These are phyloP conservation scores for Platycheirus rosarum DNA, from an alignment of 2,888 invertebrate genomes.

Conservation along the genomic window DNA sequence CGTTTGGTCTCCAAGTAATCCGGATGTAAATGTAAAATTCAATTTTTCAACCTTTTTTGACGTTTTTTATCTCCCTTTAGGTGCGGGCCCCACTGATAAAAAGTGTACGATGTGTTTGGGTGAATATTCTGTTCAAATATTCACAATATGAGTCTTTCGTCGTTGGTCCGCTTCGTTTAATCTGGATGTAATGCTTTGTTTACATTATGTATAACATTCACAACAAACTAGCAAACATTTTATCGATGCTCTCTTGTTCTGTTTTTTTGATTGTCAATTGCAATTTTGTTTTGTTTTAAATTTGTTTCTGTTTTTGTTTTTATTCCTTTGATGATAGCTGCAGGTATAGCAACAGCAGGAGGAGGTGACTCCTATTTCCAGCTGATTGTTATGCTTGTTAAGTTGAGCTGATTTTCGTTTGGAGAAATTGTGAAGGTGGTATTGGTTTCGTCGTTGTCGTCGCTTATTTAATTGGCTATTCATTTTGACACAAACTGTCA, in stretches of 20 bases:
- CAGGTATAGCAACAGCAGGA: conserved; percentile 16
- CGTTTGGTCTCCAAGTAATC: conserved; percentile 29
- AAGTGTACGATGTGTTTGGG: conserved; percentile 44
- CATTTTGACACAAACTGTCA: conserved; percentile 59
- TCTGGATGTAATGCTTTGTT: conserved; percentile 6
- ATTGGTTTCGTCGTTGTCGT: conserved; percentile 40
- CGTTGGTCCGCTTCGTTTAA: conserved; percentile 61
- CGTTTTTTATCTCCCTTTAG: neutral
- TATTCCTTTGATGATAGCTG: conserved; percentile 41
- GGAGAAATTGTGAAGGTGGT: conserved; percentile 22
- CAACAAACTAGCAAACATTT: conserved; percentile 25
- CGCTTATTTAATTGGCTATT: conserved; percentile 36
- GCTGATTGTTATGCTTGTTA: conserved; percentile 24
- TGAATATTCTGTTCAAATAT: conserved; percentile 50
- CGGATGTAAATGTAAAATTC: conserved; percentile 59
- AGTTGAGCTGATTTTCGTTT: conserved; percentile 25
- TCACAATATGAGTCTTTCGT: conserved; percentile 49
- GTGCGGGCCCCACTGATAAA: conserved; percentile 26
- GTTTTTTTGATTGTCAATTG: conserved; percentile 58
- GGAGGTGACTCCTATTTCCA: conserved; percentile 11
- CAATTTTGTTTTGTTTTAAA: conserved; percentile 30
- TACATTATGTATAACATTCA: neutral
- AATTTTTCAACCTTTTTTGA: conserved; percentile 30
- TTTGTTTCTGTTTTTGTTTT: conserved; percentile 38
- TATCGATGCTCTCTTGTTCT: conserved; percentile 4